These are phyloP conservation scores for Noturus placidus DNA, from an alignment of 2,113 vertebrate genomes.

Conservation along the genomic window DNA sequence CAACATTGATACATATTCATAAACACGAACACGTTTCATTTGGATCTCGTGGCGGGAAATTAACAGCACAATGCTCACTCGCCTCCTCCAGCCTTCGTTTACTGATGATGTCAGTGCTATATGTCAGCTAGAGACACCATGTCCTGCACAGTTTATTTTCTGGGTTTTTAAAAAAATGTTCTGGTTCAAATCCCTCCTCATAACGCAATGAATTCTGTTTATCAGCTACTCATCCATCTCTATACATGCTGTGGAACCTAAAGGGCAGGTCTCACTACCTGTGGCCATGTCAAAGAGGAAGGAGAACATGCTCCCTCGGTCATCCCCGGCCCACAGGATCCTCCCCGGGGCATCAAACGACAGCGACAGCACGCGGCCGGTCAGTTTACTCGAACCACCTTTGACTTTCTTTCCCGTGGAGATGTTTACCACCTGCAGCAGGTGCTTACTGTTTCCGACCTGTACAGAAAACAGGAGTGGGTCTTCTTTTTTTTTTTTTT, in stretches of 20 bases:
- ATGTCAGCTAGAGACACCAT: not conserved
- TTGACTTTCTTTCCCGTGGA: conserved; percentile 92
- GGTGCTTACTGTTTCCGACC: conserved; percentile 91
- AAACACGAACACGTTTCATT: not conserved
- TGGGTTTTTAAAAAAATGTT: not conserved
- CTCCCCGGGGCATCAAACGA: conserved; percentile 89
- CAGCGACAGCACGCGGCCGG: conserved; percentile 83
- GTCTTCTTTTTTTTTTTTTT: no score
- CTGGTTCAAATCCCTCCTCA: not conserved
- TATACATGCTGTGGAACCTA: not conserved
- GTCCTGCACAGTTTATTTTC: not conserved
- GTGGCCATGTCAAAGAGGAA: conserved; percentile 95
- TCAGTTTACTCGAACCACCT: conserved; percentile 88
- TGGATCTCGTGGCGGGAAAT: not conserved
- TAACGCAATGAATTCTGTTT: not conserved
- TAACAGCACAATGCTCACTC: not conserved
- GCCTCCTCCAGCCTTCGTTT: not conserved
- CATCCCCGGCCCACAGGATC: conserved; percentile 91
- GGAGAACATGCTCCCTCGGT: conserved; percentile 88
- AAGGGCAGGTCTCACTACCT: conserved; percentile 64
- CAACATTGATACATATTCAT: not conserved
- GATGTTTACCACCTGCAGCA: conserved; percentile 90
- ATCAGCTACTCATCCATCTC: not conserved
- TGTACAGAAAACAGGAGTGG: conserved; percentile 52
- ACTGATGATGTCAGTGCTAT: not conserved